Conservation (phyloP, 1,140 invertebrate species). For the Portunus trituberculatus region DNA sequence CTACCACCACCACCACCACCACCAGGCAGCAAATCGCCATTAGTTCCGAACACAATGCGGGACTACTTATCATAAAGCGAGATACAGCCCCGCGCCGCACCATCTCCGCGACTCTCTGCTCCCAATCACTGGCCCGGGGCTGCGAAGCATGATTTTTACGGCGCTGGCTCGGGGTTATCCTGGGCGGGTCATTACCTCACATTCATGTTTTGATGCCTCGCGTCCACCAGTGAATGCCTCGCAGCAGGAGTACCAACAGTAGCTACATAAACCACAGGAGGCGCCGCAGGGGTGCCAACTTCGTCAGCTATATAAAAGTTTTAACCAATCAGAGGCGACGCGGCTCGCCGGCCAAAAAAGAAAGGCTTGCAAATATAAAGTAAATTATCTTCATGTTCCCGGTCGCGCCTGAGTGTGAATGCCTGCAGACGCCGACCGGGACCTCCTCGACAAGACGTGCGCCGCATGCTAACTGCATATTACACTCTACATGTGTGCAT, state of each 20-base stretch:
- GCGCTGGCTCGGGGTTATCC: slow-evolving; percentile 51
- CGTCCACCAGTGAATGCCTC: slow-evolving; percentile 63
- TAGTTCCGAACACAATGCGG: slow-evolving; percentile 29
- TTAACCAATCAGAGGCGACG: slow-evolving; percentile 57
- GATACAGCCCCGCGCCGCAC: slow-evolving; percentile 44
- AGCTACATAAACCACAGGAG: slow-evolving; percentile 62
- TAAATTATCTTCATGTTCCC: neutral
- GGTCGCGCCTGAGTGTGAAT: neutral
- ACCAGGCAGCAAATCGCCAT: slow-evolving; percentile 55
- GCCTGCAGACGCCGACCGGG: neutral
- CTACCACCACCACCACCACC: neutral
- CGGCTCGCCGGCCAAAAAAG: neutral
- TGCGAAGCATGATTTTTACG: slow-evolving; percentile 67
- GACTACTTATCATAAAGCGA: slow-evolving; percentile 59
- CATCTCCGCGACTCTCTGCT: slow-evolving; percentile 53
- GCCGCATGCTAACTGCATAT: too few relatives aligned
- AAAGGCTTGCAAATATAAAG: slow-evolving; percentile 40
- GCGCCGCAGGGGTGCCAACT: slow-evolving; percentile 62
- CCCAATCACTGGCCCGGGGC: slow-evolving; percentile 46
- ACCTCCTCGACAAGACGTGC: neutral
- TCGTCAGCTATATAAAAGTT: slow-evolving; percentile 46
- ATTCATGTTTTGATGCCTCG: slow-evolving; percentile 71
- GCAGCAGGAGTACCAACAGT: slow-evolving; percentile 72
- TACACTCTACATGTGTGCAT: neutral
- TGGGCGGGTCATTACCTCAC: slow-evolving; percentile 66